A percentile compares a stretch with the other conserved stretches of the same genome.
Evolutionary conservation across 2,888 invertebrate genomes (phyloP).

Genomic region (Heliconius hortense): DNA sequence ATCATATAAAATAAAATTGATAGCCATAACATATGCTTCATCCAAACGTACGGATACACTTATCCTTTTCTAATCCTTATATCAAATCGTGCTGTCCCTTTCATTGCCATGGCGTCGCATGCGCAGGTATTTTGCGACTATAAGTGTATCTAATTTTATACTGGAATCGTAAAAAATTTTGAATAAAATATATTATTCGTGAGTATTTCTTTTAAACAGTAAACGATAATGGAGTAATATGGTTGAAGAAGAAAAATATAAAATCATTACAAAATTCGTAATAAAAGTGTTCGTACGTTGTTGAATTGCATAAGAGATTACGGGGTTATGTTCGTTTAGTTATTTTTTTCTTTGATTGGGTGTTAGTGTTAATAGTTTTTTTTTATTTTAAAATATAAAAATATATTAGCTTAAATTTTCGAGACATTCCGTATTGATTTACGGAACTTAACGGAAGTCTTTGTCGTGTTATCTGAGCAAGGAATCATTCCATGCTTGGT

Average conservation of each 20-base stretch:
- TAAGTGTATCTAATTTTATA: conserved; percentile 27
- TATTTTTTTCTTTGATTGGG: background rate
- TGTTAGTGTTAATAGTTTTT: background rate
- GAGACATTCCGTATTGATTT: too few species aligned
- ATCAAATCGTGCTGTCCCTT: conserved; percentile 7
- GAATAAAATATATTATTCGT: conserved; percentile 7
- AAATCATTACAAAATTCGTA: background rate
- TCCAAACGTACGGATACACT: conserved; percentile 11
- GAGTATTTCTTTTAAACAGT: conserved; percentile 17
- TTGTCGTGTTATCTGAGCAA: too few species aligned
- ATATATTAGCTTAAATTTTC: too few species aligned
- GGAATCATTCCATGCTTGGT: too few species aligned
- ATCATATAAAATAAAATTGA: conserved; percentile 28
- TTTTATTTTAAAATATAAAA: background rate
- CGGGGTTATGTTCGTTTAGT: background rate
- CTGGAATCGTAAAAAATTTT: conserved; percentile 26
- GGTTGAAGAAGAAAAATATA: background rate
- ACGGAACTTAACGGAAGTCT: too few species aligned
- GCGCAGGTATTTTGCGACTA: conserved; percentile 15
- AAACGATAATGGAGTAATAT: conserved; percentile 15
- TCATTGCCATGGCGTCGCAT: conserved; percentile 6
- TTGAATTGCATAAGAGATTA: background rate
- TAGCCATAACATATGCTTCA: conserved; percentile 21
- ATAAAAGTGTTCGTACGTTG: background rate
- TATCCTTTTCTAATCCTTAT: conserved; percentile 19